A percentile compares a stretch with the other conserved stretches of the same genome.
phyloP scores from a whole-genome alignment of 2,888 invertebrate genomes.

The Sisyra nigra region DNA sequence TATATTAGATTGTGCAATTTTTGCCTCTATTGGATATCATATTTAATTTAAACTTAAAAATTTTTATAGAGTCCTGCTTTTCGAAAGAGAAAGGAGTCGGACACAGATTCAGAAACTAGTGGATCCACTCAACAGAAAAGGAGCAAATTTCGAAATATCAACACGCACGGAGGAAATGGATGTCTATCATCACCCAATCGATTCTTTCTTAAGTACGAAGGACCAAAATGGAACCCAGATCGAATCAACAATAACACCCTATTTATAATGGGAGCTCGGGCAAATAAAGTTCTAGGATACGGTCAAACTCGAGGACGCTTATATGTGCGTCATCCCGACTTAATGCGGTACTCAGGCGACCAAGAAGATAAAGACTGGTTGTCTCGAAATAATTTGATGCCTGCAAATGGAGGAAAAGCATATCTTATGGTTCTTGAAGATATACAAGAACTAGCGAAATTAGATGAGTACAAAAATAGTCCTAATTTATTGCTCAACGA shows the following conservation, averaged over 20 bases:
- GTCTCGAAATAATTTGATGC: constrained; percentile 56
- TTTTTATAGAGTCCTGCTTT: constrained; percentile 34
- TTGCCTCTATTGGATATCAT: no score
- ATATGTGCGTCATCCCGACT: constrained; percentile 60
- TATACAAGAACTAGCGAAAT: constrained; percentile 53
- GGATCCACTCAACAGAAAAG: constrained; percentile 24
- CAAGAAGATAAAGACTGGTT: constrained; percentile 71
- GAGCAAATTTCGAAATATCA: constrained; percentile 18
- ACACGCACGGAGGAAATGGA: constrained; percentile 26
- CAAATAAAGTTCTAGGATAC: constrained; percentile 54
- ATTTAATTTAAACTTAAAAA: background rate
- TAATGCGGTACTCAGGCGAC: constrained; percentile 64
- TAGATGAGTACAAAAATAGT: constrained; percentile 53
- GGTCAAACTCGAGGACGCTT: constrained; percentile 59
- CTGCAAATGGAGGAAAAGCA: constrained; percentile 63
- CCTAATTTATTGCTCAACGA: constrained; percentile 47
- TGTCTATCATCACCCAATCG: constrained; percentile 25
- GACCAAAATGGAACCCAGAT: constrained; percentile 58
- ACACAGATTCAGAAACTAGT: constrained; percentile 44
- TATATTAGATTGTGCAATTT: no score
- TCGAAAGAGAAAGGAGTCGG: constrained; percentile 46
- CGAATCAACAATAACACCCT: constrained; percentile 52
- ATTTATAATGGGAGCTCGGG: constrained; percentile 68
- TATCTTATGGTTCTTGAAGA: constrained; percentile 66
- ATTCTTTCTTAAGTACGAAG: constrained; percentile 31